Base-by-base conservation (phyloP, 2,888 invertebrate genomes). In the Synergus laeviventris region DNA sequence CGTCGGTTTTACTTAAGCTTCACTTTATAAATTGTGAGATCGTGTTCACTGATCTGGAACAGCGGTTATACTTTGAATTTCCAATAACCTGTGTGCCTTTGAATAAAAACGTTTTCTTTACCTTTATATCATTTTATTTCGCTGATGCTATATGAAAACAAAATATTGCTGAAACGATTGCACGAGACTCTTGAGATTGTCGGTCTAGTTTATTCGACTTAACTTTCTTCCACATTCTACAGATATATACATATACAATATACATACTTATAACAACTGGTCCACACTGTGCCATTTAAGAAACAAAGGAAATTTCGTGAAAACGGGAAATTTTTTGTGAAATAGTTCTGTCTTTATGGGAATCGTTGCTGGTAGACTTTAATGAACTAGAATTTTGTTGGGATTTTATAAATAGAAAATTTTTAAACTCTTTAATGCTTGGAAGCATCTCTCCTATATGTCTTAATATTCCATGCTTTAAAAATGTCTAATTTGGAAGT, bases 211-310 rank as follows among this genome's bases (percentile, higher is more conserved):
- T 70, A 45, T 49, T 45, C 45, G n/a, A 9, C 70, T 70, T 49
- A 45, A 70, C 70, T 70, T 70, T 70, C 70, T 70, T 70, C 49
- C n/a, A 54, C 70, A 70, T 36, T 70, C 70, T 49, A 31, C 31
- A 70, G 70, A 24, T 49, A 54, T 5, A 42, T 42, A 54, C 18
- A 18, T 54, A 39, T n/a, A n/a, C n/a, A n/a, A n/a, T n/a, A n/a
- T n/a, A 54, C 18, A 18, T 54, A 39, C 11, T 3, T 49, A 24
- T 24, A 18, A 59, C 70, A 31, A 49, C 49, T 70, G 31, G n/a
- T n/a, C n/a, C n/a, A n/a, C 70, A 70, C 36, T 70, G 70, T 70
- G 49, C 70, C 31, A 70, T 70, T 70, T 49, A 49, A 21, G 24
- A 70, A 59, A 49, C 49, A n/a, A 70, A 49, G 24, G 70, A 70